Evolutionary conservation across 2,888 invertebrate genomes (phyloP).

Genomic region (Mesorhabditis belari): DNA sequence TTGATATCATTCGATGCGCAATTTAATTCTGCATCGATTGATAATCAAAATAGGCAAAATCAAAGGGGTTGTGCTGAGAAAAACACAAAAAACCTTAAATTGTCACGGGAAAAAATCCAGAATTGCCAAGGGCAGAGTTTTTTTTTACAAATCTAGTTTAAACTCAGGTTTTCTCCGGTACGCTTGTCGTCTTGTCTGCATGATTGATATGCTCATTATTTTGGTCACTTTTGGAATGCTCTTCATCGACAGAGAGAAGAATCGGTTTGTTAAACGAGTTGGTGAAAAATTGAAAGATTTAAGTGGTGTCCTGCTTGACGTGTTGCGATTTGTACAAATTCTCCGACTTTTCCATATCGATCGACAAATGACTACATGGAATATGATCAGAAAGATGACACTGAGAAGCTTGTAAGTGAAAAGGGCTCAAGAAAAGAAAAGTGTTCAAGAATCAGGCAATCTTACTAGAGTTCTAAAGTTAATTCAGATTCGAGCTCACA

Average conservation of each 20-base stretch:
- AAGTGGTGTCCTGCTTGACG: slow-evolving; percentile 10
- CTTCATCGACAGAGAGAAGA: slow-evolving; percentile 14
- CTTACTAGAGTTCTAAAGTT: neutral
- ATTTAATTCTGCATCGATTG: neutral
- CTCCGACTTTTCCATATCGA: slow-evolving; percentile 46
- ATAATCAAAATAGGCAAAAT: too few species aligned
- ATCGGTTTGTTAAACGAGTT: too few species aligned
- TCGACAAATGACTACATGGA: slow-evolving; percentile 41
- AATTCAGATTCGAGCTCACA: neutral
- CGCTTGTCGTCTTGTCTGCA: slow-evolving; percentile 23
- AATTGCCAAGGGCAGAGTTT: neutral
- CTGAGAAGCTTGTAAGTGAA: slow-evolving; percentile 25
- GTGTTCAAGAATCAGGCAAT: neutral
- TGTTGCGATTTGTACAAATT: slow-evolving; percentile 31
- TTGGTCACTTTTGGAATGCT: slow-evolving; percentile 34
- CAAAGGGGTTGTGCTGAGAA: too few species aligned
- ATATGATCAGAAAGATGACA: slow-evolving; percentile 34
- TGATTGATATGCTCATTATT: slow-evolving; percentile 39
- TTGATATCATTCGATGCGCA: slow-evolving; percentile 1
- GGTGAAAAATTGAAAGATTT: too few species aligned
- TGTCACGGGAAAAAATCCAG: neutral
- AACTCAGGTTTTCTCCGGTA: slow-evolving; percentile 32
- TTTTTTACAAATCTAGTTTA: too few species aligned
- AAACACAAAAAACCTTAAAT: too few species aligned
- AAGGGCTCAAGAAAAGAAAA: neutral